A percentile compares a stretch with the other conserved stretches of the same genome.
Evolutionary conservation across 2,797 vertebrate species (phyloP).

Genomic region (Lutjanus argentimaculatus): DNA sequence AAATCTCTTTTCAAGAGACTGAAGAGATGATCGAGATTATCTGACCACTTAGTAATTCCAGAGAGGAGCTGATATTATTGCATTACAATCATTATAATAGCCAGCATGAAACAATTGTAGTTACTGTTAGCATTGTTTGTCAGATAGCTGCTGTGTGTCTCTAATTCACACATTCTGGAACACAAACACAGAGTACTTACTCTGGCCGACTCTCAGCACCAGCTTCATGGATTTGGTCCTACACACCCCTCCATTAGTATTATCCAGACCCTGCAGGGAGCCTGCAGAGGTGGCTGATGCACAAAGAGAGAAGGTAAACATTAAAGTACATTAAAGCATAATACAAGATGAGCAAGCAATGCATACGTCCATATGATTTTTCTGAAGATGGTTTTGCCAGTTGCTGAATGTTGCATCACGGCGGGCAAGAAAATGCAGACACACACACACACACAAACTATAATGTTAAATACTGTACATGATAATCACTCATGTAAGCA

Average conservation of each 20-base stretch:
- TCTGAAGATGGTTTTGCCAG: constrained; percentile 40
- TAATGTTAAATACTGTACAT: background rate
- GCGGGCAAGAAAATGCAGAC: constrained; percentile 26
- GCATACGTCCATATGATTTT: constrained; percentile 32
- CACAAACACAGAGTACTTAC: constrained; percentile 84
- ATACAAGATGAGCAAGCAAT: constrained; percentile 3
- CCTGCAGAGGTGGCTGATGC: constrained; percentile 95
- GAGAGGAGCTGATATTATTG: constrained; percentile 38
- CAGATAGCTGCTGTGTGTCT: background rate
- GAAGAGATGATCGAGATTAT: constrained; percentile 60
- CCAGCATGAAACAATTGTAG: constrained; percentile 12
- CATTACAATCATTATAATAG: background rate
- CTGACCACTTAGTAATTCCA: constrained; percentile 49
- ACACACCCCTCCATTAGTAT: constrained; percentile 94
- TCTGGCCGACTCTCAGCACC: constrained; percentile 98
- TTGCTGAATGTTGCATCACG: constrained; percentile 66
- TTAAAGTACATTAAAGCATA: background rate
- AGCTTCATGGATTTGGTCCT: constrained; percentile 98
- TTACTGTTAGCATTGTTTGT: constrained; percentile 7
- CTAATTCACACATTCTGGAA: background rate
- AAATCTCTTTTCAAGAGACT: constrained; percentile 57
- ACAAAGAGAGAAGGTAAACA: constrained; percentile 31
- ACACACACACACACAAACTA: constrained; percentile 37
- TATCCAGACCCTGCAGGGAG: constrained; percentile 93
- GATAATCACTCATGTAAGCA: constrained; percentile 20